Conservation (phyloP, 2,888 invertebrate species). For the Pristionchus japonicus region DNA sequence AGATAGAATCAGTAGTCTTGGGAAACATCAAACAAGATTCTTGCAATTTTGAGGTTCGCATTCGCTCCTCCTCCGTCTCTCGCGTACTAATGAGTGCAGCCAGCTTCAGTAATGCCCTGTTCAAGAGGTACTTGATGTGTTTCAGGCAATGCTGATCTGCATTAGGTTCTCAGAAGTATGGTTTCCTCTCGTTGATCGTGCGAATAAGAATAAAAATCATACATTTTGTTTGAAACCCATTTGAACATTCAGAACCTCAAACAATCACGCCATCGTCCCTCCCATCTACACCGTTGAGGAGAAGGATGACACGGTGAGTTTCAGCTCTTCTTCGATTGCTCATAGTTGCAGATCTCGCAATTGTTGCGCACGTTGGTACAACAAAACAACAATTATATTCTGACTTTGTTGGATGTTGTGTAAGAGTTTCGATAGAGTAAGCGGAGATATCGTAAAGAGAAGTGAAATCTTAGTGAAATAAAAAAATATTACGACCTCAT, state of each 20-base stretch:
- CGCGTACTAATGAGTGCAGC: slow-evolving; percentile 39
- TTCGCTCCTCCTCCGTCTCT: not conserved
- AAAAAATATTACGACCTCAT: too few relatives aligned
- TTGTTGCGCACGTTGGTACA: too few relatives aligned
- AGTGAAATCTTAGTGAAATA: too few relatives aligned
- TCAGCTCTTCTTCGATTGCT: not conserved
- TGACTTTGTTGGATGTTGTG: too few relatives aligned
- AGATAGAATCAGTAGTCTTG: too few relatives aligned
- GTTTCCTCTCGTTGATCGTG: not conserved
- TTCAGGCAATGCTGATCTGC: not conserved
- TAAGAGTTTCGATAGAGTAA: too few relatives aligned
- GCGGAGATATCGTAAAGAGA: too few relatives aligned
- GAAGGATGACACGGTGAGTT: not conserved
- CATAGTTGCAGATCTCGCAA: not conserved
- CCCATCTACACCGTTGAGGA: slow-evolving; percentile 30
- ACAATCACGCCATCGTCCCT: slow-evolving; percentile 29
- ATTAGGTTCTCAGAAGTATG: not conserved
- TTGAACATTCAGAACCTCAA: slow-evolving; percentile 7
- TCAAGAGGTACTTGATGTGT: slow-evolving; percentile 1
- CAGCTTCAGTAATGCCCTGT: slow-evolving; percentile 18
- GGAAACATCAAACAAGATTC: too few relatives aligned
- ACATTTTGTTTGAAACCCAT: too few relatives aligned
- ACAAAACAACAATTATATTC: too few relatives aligned
- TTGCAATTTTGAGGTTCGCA: slow-evolving; percentile 10
- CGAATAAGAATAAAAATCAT: not conserved